Percentiles rank a stretch among this genome's conserved stretches.
These are phyloP conservation scores for Epinotia brunnichana DNA, from an alignment of 2,888 invertebrate genomes.

Conservation along the genomic window DNA sequence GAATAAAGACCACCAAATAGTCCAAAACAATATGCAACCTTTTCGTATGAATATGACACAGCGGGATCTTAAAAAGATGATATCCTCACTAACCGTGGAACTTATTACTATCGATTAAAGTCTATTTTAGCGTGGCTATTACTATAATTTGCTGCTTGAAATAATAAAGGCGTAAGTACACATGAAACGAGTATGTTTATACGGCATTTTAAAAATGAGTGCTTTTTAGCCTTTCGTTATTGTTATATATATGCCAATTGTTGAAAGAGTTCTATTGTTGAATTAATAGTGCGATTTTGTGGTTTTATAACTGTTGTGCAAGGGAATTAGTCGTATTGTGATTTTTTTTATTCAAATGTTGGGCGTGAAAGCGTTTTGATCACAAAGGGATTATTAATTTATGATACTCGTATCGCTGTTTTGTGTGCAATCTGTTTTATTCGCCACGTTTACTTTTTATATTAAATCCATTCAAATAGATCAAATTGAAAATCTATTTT, in stretches of 20 bases:
- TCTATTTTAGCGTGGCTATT: not conserved
- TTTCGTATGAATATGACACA: slow-evolving; percentile 54
- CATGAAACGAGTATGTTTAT: slow-evolving; percentile 14
- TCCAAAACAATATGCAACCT: slow-evolving; percentile 58
- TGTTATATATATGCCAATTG: slow-evolving; percentile 57
- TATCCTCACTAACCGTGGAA: not conserved
- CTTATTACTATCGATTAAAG: not conserved
- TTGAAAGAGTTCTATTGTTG: slow-evolving; percentile 59
- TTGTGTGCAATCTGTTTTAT: slow-evolving; percentile 14
- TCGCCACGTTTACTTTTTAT: not conserved
- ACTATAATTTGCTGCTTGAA: not conserved
- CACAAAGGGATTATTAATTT: slow-evolving; percentile 27
- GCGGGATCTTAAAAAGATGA: slow-evolving; percentile 4
- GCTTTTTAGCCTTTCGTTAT: slow-evolving; percentile 34
- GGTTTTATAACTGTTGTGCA: slow-evolving; percentile 54
- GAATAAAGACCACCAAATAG: slow-evolving; percentile 55
- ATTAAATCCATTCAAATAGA: slow-evolving; percentile 16
- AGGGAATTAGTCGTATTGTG: slow-evolving; percentile 59
- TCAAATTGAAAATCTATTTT: not conserved
- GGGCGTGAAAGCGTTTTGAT: slow-evolving; percentile 29
- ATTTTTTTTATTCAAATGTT: slow-evolving; percentile 25
- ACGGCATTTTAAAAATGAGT: not conserved
- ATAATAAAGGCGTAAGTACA: not conserved
- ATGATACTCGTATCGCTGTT: slow-evolving; percentile 14
- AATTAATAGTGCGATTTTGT: slow-evolving; percentile 58